A percentile compares a stretch with the other conserved stretches of the same genome.
Conservation (phyloP, 2,797 vertebrate genomes). For the Spea hammondii region DNA sequence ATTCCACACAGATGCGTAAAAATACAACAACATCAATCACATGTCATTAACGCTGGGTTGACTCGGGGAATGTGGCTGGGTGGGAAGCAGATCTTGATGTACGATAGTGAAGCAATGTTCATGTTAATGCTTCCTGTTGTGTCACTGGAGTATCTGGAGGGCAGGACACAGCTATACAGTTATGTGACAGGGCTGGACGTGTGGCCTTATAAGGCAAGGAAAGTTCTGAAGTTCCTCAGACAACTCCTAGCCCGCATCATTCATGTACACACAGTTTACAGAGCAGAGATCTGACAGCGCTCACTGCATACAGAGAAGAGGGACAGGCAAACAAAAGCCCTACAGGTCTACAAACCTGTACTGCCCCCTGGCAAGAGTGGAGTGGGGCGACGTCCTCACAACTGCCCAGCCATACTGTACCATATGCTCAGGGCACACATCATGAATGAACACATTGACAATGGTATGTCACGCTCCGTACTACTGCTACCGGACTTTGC, state of each 20-base stretch:
- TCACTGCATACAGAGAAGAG: no score
- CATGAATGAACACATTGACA: no score
- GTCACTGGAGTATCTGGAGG: slow-evolving; percentile 35
- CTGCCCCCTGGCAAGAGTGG: no score
- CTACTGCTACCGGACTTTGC: no score
- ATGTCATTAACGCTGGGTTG: neutral
- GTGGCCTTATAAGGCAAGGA: slow-evolving; percentile 71
- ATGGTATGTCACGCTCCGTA: no score
- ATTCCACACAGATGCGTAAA: no score
- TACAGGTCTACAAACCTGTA: no score
- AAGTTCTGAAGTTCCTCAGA: slow-evolving; percentile 38
- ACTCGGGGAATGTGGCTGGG: neutral
- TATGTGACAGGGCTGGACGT: slow-evolving; percentile 57
- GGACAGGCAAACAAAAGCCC: no score
- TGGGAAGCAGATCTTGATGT: neutral
- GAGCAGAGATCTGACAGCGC: no score
- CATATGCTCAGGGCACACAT: no score
- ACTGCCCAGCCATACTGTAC: no score
- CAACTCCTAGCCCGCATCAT: slow-evolving; percentile 13
- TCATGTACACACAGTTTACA: neutral
- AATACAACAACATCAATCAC: neutral
- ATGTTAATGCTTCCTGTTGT: slow-evolving; percentile 28
- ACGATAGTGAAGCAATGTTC: neutral
- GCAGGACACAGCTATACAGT: slow-evolving; percentile 24
- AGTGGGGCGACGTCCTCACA: neutral